These are phyloP conservation scores for Cynodonichthys magdalenae DNA, from an alignment of 2,797 vertebrate species.

Conservation along the genomic window DNA sequence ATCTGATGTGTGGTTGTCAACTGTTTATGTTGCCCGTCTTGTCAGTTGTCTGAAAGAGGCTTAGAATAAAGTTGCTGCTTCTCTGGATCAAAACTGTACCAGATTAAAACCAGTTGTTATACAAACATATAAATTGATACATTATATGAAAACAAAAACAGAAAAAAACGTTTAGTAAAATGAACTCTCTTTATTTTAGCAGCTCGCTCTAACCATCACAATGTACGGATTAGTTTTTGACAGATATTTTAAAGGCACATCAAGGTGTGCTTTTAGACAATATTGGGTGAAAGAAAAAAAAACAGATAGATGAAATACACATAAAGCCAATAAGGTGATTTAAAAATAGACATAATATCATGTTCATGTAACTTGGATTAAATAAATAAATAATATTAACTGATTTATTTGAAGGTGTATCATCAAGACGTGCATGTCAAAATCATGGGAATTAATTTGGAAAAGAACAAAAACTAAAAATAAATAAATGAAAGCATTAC, in stretches of 20 bases:
- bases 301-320: constrained; percentile 9
- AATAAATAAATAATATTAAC: constrained; percentile 30
- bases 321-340: neutral
- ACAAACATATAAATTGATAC: too few species aligned
- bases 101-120: neutral
- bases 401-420: neutral
- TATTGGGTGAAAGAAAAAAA: constrained; percentile 73
- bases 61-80: neutral
- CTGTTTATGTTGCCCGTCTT: too few species aligned
- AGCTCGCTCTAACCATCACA: constrained; percentile 81
- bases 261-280: constrained; percentile 88
- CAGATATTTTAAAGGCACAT: constrained; percentile 94
- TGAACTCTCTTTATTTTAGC: constrained; percentile 89
- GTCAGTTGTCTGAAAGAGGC: neutral
- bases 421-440: too few species aligned
- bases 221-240: constrained; percentile 88
- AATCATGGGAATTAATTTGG: too few species aligned
- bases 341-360: constrained; percentile 9
- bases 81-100: neutral
- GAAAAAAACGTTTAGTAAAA: constrained; percentile 33
- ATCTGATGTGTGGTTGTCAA: too few species aligned
- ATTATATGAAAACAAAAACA: constrained; percentile 15
- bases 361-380: neutral
- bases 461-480: too few species aligned
- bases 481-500: too few species aligned